Evolutionary conservation across 2,113 vertebrate genomes (phyloP).

Genomic region (Formicarius rufipectus): DNA sequence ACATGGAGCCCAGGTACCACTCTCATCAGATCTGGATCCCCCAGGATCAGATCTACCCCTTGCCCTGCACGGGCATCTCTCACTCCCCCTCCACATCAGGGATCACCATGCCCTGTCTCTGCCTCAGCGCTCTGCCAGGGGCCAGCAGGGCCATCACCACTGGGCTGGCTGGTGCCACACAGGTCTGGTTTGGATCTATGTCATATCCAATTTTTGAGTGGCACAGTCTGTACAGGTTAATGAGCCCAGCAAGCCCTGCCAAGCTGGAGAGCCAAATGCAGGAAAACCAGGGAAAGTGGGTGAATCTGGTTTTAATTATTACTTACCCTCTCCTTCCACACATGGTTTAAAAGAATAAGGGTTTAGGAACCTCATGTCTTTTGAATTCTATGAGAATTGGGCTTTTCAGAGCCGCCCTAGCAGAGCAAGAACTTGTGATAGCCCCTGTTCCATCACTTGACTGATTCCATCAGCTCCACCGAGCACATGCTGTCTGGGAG

Average conservation of each 20-base stretch:
- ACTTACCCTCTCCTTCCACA: neutral
- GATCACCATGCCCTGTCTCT: neutral
- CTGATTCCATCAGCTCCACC: neutral
- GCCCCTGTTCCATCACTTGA: neutral
- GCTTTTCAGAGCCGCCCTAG: neutral
- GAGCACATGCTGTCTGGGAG: neutral
- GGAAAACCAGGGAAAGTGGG: neutral
- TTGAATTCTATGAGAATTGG: neutral
- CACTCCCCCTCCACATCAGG: rapidly evolving
- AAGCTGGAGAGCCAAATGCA: neutral
- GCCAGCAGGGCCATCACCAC: neutral
- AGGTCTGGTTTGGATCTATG: neutral
- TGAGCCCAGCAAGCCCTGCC: neutral
- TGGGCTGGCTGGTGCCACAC: neutral
- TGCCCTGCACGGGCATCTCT: neutral
- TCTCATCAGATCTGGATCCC: neutral
- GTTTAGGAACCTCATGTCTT: neutral
- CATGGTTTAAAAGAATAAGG: neutral
- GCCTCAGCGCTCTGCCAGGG: neutral
- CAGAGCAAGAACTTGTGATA: neutral
- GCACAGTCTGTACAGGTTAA: neutral
- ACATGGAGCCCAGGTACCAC: neutral
- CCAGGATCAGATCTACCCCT: neutral
- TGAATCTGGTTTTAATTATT: neutral
- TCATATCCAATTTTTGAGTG: neutral